Conservation (phyloP, 2,888 invertebrate genomes). For the Brachyptera risi region DNA sequence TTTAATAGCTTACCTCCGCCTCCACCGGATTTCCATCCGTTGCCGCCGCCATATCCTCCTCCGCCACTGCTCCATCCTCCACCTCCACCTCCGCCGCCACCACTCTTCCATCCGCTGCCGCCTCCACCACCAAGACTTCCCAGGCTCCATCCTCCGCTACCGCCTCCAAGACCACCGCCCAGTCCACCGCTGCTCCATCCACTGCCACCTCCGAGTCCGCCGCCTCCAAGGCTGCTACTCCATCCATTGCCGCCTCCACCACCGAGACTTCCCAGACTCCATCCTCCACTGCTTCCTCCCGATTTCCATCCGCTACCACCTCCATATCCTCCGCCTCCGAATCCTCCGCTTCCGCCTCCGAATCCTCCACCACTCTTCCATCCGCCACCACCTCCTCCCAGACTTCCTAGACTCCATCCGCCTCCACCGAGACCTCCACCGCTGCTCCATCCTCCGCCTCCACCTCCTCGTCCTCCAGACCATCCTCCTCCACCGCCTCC, state of each 20-base stretch:
- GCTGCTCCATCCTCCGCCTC: background rate
- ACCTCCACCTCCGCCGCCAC: background rate
- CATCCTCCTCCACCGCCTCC: background rate
- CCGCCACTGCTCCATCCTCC: slow-evolving; percentile 5
- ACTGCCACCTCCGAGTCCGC: background rate
- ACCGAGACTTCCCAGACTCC: background rate
- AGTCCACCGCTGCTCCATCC: background rate
- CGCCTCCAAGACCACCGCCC: background rate
- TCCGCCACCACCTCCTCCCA: slow-evolving; percentile 1
- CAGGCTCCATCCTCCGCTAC: background rate
- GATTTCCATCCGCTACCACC: slow-evolving; percentile 10
- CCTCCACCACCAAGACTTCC: background rate
- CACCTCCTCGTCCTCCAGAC: background rate
- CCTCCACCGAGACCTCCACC: background rate
- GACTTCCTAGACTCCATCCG: background rate
- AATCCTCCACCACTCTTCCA: background rate
- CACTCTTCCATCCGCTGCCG: background rate
- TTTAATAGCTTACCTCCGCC: background rate
- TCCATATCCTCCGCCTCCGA: background rate
- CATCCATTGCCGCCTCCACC: background rate
- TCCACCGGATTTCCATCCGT: background rate
- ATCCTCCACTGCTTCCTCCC: slow-evolving; percentile 19
- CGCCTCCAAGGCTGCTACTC: background rate
- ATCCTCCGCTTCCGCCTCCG: background rate
- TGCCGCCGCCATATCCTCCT: background rate